Evolutionary conservation across 2,113 vertebrate species (phyloP).

Genomic region (Girardinichthys multiradiatus): DNA sequence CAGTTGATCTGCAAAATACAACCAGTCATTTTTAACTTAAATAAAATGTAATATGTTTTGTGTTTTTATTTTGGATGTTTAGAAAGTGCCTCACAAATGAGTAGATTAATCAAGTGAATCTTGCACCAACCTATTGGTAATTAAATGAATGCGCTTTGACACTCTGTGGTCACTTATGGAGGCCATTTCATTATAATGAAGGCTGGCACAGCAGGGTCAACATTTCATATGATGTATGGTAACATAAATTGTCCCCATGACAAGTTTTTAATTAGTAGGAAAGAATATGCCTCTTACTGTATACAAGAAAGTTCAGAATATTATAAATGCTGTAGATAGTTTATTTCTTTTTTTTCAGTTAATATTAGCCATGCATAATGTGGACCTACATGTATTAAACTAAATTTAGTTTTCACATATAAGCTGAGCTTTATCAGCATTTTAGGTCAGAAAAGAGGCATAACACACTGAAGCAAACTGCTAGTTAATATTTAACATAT

Average conservation of each 20-base stretch:
- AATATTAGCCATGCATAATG: too few species aligned
- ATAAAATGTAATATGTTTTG: neutral
- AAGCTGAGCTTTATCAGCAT: too few species aligned
- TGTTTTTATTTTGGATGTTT: neutral
- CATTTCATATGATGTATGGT: neutral
- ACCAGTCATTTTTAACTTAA: conserved; percentile 1
- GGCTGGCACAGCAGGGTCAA: neutral
- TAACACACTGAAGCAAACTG: too few species aligned
- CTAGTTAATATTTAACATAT: too few species aligned
- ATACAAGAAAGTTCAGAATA: too few species aligned
- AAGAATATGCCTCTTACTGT: neutral
- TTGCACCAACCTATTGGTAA: neutral
- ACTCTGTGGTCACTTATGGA: neutral
- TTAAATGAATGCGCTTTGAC: neutral
- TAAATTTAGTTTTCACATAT: too few species aligned
- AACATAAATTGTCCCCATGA: neutral
- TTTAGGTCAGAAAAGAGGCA: too few species aligned
- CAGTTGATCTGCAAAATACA: neutral
- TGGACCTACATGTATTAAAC: too few species aligned
- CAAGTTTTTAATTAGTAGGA: neutral
- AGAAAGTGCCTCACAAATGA: neutral
- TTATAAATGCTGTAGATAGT: too few species aligned
- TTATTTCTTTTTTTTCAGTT: too few species aligned
- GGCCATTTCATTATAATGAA: neutral
- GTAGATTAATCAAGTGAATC: neutral